Percentiles rank a stretch among this genome's conserved stretches.
phyloP scores from a whole-genome alignment of 2,888 invertebrate genomes.

The Deroplatys truncata region DNA sequence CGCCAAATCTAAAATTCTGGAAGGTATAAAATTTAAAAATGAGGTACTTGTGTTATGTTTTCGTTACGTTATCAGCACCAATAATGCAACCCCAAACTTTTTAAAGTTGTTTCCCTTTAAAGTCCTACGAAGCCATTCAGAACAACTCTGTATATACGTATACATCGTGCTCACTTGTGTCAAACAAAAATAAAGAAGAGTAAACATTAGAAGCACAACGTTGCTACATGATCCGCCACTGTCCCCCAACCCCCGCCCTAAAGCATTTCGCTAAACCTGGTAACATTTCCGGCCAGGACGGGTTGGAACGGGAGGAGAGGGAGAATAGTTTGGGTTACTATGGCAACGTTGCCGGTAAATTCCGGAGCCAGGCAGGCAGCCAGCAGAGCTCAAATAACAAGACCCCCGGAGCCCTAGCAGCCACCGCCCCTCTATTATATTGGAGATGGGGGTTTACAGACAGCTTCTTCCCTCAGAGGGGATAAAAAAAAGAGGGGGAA shows the following conservation, averaged over 20 bases:
- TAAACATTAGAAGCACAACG: no score
- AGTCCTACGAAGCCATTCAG: no score
- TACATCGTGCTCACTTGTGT: no score
- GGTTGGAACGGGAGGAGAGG: not conserved
- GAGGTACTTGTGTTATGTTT: no score
- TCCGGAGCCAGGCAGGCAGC: not conserved
- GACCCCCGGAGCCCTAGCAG: not conserved
- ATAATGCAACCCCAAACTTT: no score
- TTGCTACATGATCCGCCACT: not conserved
- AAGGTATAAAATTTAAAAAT: no score
- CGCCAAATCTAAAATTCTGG: no score
- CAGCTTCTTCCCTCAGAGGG: not conserved
- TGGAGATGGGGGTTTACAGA: not conserved
- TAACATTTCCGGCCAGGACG: conserved; percentile 1
- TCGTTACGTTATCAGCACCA: no score
- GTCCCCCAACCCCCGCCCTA: not conserved
- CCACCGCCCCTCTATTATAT: conserved; percentile 2
- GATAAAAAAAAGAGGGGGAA: not conserved
- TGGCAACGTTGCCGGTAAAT: conserved; percentile 10
- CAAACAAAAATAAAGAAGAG: no score
- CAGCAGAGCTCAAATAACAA: conserved; percentile 5
- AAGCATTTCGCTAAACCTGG: not conserved
- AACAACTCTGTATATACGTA: no score
- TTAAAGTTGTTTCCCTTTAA: no score
- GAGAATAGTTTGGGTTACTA: not conserved